Evolutionary conservation across 1,140 invertebrate species (phyloP).

Genomic region (Hirudo medicinalis): DNA sequence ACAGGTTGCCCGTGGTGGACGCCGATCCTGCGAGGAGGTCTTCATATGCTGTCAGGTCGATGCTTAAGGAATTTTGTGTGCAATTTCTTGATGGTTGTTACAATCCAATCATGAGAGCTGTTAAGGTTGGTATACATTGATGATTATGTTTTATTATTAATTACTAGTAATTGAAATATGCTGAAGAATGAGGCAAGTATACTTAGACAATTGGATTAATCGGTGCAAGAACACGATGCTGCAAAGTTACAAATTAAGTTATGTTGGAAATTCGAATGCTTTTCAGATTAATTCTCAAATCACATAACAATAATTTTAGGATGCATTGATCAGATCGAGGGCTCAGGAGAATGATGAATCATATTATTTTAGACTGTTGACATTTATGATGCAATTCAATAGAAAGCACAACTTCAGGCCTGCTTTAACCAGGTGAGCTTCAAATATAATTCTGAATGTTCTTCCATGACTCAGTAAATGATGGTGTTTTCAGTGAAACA

Average conservation of each 20-base stretch:
- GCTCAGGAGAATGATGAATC: conserved; percentile 66
- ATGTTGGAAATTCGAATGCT: too few relatives aligned
- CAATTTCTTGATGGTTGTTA: conserved; percentile 81
- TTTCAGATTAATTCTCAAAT: neutral
- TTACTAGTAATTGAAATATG: too few relatives aligned
- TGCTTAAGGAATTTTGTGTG: conserved; percentile 83
- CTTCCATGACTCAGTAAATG: neutral
- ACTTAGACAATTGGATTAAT: too few relatives aligned
- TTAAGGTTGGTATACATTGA: conserved; percentile 47
- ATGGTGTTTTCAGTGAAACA: conserved; percentile 31
- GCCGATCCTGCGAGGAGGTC: conserved; percentile 52
- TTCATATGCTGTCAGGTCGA: conserved; percentile 63
- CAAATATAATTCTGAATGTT: too few relatives aligned
- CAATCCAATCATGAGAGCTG: conserved; percentile 72
- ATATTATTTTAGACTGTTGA: conserved; percentile 81
- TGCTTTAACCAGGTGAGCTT: conserved; percentile 65
- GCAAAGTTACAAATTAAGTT: too few relatives aligned
- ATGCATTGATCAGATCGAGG: conserved; percentile 48
- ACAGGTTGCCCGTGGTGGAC: conserved; percentile 50
- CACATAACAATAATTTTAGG: conserved; percentile 25
- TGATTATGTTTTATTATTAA: neutral
- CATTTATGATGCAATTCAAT: conserved; percentile 96
- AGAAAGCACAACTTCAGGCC: conserved; percentile 66
- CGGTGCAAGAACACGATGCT: too few relatives aligned
- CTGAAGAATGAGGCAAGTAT: too few relatives aligned